Evolutionary conservation across 2,888 invertebrate genomes (phyloP), one percentile per base, ranked within the genome.

Genomic region (Phasia obesa): DNA sequence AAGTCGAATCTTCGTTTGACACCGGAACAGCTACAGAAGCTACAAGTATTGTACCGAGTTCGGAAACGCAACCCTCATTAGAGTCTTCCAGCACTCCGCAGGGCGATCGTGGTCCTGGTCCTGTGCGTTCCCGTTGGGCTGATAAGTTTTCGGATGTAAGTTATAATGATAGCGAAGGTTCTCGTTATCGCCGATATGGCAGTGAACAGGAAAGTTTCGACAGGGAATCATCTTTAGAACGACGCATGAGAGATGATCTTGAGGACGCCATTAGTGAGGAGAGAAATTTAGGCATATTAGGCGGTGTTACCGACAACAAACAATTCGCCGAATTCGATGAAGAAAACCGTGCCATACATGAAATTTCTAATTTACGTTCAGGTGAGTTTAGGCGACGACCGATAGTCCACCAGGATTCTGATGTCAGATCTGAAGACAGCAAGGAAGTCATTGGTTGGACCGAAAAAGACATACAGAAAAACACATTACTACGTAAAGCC

Each of bases 51-150:
- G 90, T 90, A 76, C 92, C 88, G 15, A 91, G 93, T 86, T 93
- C 93, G 49, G 93, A 93, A 79, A 93, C 93, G 1, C 94, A 94
- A 38, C 93, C 93, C 1, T 94, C 94, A 0, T 92, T 93, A 3
- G 94, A 94, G 64, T 95, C 94, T 79, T 94, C 95, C 0, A 94
- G 95, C 21, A 93, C 95, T 11, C 93, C 94, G 0, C 91, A 93
- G 65, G 93, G 93, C 35, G 93, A 93, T 86, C 92, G 92, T 19
- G 93, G 93, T 64, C 91, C 92, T 35, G 90, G 92, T 13, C 90
- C 93, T 0, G 88, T 92, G n/a, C 91, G 92, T 84, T 88, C 93
- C 73, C 91, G 93, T 88, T 92, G 93, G 93, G 90, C 92, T 15
- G 92, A 92, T 69, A 91, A 91, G 77, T 91, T 91, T 84, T 91